Evolutionary conservation across 1,140 invertebrate species (phyloP), one percentile per base, ranked within the genome.

Genomic region (Nasonia vitripennis): DNA sequence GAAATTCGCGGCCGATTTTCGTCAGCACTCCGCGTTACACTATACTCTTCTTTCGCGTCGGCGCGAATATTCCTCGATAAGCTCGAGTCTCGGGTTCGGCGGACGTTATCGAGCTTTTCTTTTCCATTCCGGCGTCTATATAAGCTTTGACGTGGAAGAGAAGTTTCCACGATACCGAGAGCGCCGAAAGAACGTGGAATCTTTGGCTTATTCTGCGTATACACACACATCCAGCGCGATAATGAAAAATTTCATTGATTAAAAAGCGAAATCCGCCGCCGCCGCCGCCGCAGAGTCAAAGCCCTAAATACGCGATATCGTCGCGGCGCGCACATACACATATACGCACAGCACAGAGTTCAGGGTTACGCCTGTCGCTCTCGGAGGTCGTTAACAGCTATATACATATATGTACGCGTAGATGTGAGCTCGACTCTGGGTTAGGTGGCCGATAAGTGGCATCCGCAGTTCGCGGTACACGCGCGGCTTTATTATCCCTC

Each of bases 401-500:
- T n/a, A n/a, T 51, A 27, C 27, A 6, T 37, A 0, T 6, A 37
- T 11, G 10, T 51, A 51, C 48, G 48, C 12, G 34, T 37, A 27
- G 27, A 37, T 5, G 3, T 5, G 5, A 4, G 34, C 4, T 55
- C 55, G 55, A 55, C 55, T 20, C 20, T 62, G 55, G 55, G 55
- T 62, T 62, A 62, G 55, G 55, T 71, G 80, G 89, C 88, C 87
- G 88, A 89, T 88, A 89, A 88, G 75, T 87, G 17, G 74, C 87
- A 89, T 88, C 84, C 87, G 80, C 81, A 51, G 55, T 89, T 88
- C 86, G 86, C 79, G 78, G 83, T 86, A 89, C 27, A 80, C n/a
- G 55, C 62, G 83, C 74, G 73, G 70, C 14, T 87, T 88, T 88
- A 87, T 88, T 71, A 71, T 67, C 34, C 84, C 81, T 70, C 74